Base-by-base conservation (phyloP, 2,113 vertebrate species). In the Vireo altiloquus region DNA sequence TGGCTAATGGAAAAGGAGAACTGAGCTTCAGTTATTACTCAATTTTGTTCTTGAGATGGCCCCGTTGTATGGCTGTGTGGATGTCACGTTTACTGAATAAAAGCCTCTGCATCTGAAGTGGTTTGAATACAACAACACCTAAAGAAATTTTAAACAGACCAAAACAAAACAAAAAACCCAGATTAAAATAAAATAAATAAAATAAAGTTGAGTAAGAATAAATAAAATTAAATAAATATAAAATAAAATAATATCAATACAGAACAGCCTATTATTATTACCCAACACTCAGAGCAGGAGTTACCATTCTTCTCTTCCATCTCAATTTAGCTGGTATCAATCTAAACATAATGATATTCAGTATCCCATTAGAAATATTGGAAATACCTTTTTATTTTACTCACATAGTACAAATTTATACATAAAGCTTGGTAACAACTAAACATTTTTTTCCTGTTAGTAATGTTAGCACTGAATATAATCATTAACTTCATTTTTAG, bases 381-480 rank as follows among this genome's bases (percentile, higher is more conserved):
- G 53, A 84, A 64, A 3, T n/a, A n/a, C n/a, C n/a, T n/a, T n/a
- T 69, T 49, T 53, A 46, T 79, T 94, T 88, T 80, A 60, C 50
- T 76, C 15, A 3, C 37, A 49, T 35, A 79, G 30, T 35, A 63
- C 2, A 2, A 68, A 50, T 87, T 90, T 94, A 65, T 86, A 57
- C 35, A 50, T 56, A 80, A 82, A 60, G 5, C 18, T 35, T 50
- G n/a, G 23, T 78, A 92, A 81, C 85, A 95, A 69, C 21, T 63
- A 80, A 96, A 94, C 20, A 76, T 77, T 90, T 94, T 94, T 92
- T 92, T 91, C 65, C 70, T 92, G 52, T 93, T 96, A 91, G 31
- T 76, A 82, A 66, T 82, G 64, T 44, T 84, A 70, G 93, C 35
- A 39, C 42, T 93, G 64, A 91, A 40, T 79, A 88, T 71, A 84